phyloP scores from a whole-genome alignment of 2,113 vertebrate species.

The Arvicanthis niloticus region DNA sequence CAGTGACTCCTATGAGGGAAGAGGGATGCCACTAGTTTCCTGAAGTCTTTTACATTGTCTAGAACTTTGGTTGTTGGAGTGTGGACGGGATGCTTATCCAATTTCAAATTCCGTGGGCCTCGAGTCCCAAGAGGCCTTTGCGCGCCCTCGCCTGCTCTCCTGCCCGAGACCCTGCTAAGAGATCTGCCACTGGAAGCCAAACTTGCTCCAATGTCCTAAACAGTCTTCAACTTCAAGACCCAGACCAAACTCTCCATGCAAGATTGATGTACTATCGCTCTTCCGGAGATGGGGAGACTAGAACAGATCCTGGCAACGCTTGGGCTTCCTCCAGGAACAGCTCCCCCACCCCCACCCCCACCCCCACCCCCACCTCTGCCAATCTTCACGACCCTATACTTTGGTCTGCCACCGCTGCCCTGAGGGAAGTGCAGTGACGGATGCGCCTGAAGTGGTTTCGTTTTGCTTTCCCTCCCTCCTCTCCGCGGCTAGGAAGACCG shows the following conservation, averaged over 20 bases:
- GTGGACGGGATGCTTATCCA: neutral
- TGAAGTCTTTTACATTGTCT: conserved; percentile 59
- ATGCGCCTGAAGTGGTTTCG: conserved; percentile 72
- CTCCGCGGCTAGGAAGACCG: conserved; percentile 28
- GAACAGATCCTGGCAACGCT: neutral
- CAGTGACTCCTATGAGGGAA: neutral
- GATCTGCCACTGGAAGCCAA: neutral
- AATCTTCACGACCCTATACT: neutral
- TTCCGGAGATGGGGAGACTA: neutral
- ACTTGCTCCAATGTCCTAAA: neutral
- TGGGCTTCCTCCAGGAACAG: neutral
- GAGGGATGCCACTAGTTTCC: conserved; percentile 65
- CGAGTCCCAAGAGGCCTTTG: conserved; percentile 30
- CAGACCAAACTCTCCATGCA: conserved; percentile 21
- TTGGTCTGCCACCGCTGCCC: neutral
- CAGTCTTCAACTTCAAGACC: conserved; percentile 19
- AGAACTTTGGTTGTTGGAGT: conserved; percentile 67
- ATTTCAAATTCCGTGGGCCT: conserved; percentile 53
- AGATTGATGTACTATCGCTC: neutral
- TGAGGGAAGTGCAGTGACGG: neutral
- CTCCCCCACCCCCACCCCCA: neutral
- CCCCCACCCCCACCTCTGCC: neutral
- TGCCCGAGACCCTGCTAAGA: neutral
- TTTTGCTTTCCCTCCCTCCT: conserved; percentile 75
- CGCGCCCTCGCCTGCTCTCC: neutral